phyloP scores from a whole-genome alignment of 2,113 vertebrate genomes.

The Cavia aperea region DNA sequence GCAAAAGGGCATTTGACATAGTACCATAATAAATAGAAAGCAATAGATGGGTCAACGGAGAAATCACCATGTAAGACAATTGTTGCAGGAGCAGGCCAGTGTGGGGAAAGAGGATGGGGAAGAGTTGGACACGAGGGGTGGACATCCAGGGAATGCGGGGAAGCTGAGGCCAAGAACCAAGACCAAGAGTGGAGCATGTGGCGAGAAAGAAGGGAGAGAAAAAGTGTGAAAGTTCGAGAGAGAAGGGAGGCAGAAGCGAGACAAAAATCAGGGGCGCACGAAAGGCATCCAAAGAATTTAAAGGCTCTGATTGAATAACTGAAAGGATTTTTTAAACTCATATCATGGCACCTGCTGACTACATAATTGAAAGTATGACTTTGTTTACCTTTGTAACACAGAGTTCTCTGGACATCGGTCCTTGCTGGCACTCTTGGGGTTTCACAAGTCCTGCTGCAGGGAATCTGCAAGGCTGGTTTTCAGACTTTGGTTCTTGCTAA shows the following conservation, averaged over 20 bases:
- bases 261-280: background rate
- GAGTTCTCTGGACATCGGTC: background rate
- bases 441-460: no score
- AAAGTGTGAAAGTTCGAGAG: background rate
- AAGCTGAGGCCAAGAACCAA: background rate
- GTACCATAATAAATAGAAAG: background rate
- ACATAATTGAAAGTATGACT: background rate
- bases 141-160: no score
- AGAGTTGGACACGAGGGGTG: background rate
- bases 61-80: background rate
- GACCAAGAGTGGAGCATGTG: background rate
- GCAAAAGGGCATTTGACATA: background rate
- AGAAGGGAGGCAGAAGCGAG: background rate
- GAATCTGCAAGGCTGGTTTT: background rate
- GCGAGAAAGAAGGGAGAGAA: background rate
- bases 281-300: background rate
- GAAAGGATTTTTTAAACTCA: background rate
- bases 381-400: background rate
- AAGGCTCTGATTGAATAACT: background rate
- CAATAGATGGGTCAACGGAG: background rate
- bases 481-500: background rate
- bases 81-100: no score
- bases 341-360: background rate
- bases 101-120: background rate
- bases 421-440: rapidly evolving